These are phyloP conservation scores for human (Homo sapiens) DNA, from an alignment of 2,113 vertebrate species.

Conservation along the genomic window DNA sequence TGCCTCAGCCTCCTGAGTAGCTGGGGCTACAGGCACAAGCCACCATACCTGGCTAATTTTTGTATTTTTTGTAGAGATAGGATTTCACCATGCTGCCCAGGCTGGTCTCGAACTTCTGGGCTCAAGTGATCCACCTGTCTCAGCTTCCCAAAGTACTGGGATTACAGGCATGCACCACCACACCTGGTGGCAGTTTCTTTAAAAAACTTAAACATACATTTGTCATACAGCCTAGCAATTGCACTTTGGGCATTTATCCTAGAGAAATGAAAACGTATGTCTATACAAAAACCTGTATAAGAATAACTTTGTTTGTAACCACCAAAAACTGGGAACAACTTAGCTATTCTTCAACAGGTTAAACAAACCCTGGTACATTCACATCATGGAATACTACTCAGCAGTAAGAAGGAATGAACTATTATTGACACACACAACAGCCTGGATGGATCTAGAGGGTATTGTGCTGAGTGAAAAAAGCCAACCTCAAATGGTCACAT, in stretches of 20 bases:
- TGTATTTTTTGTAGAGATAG: too few relatives aligned
- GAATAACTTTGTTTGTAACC: not conserved
- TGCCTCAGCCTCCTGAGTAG: too few relatives aligned
- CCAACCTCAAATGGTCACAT: not conserved
- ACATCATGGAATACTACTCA: not conserved
- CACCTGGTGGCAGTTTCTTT: too few relatives aligned
- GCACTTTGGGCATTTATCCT: not conserved
- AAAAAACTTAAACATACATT: too few relatives aligned
- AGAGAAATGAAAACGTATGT: constrained; percentile 7
- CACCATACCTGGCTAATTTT: too few relatives aligned
- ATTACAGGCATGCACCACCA: too few relatives aligned
- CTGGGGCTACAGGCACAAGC: too few relatives aligned
- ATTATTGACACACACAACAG: too few relatives aligned
- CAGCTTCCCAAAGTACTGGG: too few relatives aligned
- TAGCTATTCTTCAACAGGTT: not conserved
- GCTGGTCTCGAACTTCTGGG: too few relatives aligned
- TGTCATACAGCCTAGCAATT: not conserved
- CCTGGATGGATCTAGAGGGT: not conserved
- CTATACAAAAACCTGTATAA: not conserved
- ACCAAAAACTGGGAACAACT: not conserved
- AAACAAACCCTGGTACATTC: not conserved
- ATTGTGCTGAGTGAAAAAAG: not conserved
- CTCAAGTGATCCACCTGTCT: too few relatives aligned
- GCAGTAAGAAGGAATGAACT: not conserved
- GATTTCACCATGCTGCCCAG: too few relatives aligned